Percentiles rank a stretch among this genome's conserved stretches.
Evolutionary conservation across 2,797 vertebrate genomes (phyloP).

Genomic region (Tamandua tetradactyla): DNA sequence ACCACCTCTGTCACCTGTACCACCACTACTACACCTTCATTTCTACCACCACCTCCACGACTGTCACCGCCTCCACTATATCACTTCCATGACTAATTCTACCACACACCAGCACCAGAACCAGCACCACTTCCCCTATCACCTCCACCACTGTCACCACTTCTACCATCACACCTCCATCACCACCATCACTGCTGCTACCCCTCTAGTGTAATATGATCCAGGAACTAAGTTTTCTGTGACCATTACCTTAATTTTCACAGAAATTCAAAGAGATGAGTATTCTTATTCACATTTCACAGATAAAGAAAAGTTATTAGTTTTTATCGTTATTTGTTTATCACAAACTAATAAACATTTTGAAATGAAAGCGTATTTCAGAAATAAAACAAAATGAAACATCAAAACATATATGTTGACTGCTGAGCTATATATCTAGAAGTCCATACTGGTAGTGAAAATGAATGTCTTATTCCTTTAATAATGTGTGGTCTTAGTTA

Average conservation of each 20-base stretch:
- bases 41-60: background rate
- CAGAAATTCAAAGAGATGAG: background rate
- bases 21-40: background rate
- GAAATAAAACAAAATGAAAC: background rate
- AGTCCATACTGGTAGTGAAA: background rate
- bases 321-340: background rate
- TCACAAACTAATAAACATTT: background rate
- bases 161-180: background rate
- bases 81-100: background rate
- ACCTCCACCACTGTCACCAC: background rate
- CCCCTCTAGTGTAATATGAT: background rate
- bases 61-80: background rate
- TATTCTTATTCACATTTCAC: background rate
- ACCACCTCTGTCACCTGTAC: background rate
- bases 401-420: background rate
- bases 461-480: background rate
- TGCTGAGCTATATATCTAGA: background rate
- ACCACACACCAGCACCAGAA: background rate
- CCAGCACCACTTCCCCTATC: background rate
- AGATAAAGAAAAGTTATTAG: background rate
- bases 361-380: constrained; percentile 10
- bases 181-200: background rate
- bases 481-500: background rate
- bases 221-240: background rate
- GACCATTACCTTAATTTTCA: background rate